A percentile compares a stretch with the other conserved stretches of the same genome.
These are phyloP conservation scores for Muschampia staudingeri DNA, from an alignment of 2,888 invertebrate species.

Conservation along the genomic window DNA sequence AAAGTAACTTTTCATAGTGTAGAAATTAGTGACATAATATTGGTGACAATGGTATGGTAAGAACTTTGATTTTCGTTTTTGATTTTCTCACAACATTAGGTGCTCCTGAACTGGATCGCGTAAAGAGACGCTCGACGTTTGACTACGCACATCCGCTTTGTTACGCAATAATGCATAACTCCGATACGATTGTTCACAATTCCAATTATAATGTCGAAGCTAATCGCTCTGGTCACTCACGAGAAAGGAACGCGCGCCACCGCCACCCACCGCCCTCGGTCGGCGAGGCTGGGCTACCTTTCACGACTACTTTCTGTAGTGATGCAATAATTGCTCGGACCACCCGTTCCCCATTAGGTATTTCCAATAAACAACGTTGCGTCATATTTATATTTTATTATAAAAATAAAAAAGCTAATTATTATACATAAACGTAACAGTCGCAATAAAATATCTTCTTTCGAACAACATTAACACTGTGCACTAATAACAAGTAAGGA, in stretches of 20 bases:
- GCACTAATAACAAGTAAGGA: conserved; percentile 89
- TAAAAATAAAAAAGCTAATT: conserved; percentile 87
- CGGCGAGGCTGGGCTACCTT: conserved; percentile 77
- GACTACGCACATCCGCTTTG: conserved; percentile 63
- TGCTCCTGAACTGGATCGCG: background rate
- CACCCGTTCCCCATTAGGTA: conserved; percentile 72
- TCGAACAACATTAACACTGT: conserved; percentile 88
- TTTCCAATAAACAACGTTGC: conserved; percentile 81
- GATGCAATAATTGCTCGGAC: conserved; percentile 77
- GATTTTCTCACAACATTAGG: background rate
- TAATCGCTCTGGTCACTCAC: conserved; percentile 75
- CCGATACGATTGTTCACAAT: conserved; percentile 78
- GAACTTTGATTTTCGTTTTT: background rate
- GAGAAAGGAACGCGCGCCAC: conserved; percentile 79
- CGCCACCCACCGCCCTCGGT: conserved; percentile 73
- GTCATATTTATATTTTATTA: conserved; percentile 87
- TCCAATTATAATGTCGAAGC: conserved; percentile 77
- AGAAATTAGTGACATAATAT: too few species aligned
- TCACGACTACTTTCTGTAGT: conserved; percentile 87
- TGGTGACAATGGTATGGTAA: background rate
- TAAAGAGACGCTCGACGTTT: conserved; percentile 10
- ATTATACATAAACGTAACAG: conserved; percentile 89
- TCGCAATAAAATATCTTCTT: conserved; percentile 84
- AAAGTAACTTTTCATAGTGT: background rate
- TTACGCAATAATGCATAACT: conserved; percentile 74